phyloP scores from a whole-genome alignment of 2,797 vertebrate species.

The Oreonectes daqikongensis region DNA sequence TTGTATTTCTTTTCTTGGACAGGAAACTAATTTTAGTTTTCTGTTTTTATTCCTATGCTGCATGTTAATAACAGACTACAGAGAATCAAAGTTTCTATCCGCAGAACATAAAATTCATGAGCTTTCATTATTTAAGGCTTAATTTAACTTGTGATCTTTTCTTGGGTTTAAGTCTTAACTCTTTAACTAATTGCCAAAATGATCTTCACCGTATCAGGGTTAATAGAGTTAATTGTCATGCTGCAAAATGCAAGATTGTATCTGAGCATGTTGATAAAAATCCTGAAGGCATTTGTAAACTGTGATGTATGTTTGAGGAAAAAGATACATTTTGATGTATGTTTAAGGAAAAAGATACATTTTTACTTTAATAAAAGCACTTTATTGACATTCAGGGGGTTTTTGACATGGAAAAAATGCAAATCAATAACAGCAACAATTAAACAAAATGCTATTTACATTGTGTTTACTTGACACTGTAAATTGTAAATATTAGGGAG shows the following conservation, averaged over 20 bases:
- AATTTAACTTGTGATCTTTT: constrained; percentile 47
- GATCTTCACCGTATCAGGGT: constrained; percentile 54
- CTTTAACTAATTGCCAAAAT: constrained; percentile 69
- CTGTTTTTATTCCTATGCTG: background rate
- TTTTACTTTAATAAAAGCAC: constrained; percentile 78
- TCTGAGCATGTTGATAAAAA: constrained; percentile 60
- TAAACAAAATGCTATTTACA: background rate
- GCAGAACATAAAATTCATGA: background rate
- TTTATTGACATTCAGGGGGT: constrained; percentile 71
- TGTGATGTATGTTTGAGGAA: constrained; percentile 58
- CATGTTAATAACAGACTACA: background rate
- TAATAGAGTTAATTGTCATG: constrained; percentile 61
- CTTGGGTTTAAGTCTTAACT: constrained; percentile 55
- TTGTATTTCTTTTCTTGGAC: background rate
- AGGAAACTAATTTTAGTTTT: constrained; percentile 8
- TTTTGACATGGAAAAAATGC: background rate
- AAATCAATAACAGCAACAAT: background rate
- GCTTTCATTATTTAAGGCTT: background rate
- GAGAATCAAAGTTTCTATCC: background rate
- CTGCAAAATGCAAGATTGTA: constrained; percentile 53
- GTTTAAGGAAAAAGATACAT: constrained; percentile 59
- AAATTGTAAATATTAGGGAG: background rate
- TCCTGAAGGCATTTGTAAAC: constrained; percentile 62
- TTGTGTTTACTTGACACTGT: background rate
- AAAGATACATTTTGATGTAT: constrained; percentile 60